These are phyloP conservation scores for Harpalus rubripes DNA, from an alignment of 2,888 invertebrate genomes.

Conservation along the genomic window DNA sequence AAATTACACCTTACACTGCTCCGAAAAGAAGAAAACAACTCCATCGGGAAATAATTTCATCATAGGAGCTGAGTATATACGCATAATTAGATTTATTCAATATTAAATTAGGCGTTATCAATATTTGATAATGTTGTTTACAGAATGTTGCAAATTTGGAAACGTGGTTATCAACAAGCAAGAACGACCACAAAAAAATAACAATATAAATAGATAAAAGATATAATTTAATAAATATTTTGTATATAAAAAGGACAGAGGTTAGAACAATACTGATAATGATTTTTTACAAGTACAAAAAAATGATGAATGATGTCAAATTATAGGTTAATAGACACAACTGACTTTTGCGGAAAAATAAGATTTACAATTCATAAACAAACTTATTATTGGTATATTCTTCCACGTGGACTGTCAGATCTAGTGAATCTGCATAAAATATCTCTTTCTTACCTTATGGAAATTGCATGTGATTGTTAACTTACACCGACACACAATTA, in stretches of 20 bases:
- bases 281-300: slow-evolving; percentile 27
- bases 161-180: slow-evolving; percentile 56
- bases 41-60: not conserved
- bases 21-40: slow-evolving; percentile 46
- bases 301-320: slow-evolving; percentile 45
- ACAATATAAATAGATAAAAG: not conserved
- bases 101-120: slow-evolving; percentile 51
- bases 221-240: slow-evolving; percentile 20
- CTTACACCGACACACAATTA: slow-evolving; percentile 31
- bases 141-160: slow-evolving; percentile 52
- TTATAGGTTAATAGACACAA: slow-evolving; percentile 65
- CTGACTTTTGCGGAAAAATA: slow-evolving; percentile 10
- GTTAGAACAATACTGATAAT: slow-evolving; percentile 55
- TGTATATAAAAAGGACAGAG: slow-evolving; percentile 44
- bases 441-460: slow-evolving; percentile 64
- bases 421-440: slow-evolving; percentile 43
- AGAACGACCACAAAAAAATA: slow-evolving; percentile 27
- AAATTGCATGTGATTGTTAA: slow-evolving; percentile 65
- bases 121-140: slow-evolving; percentile 42
- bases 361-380: slow-evolving; percentile 16
- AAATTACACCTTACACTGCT: slow-evolving; percentile 67
- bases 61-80: not conserved
- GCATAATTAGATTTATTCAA: slow-evolving; percentile 47
- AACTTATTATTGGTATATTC: slow-evolving; percentile 1
- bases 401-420: slow-evolving; percentile 48